A percentile compares a stretch with the other conserved stretches of the same genome.
phyloP scores from a whole-genome alignment of 1,140 invertebrate species.

The Vanessa atalanta region DNA sequence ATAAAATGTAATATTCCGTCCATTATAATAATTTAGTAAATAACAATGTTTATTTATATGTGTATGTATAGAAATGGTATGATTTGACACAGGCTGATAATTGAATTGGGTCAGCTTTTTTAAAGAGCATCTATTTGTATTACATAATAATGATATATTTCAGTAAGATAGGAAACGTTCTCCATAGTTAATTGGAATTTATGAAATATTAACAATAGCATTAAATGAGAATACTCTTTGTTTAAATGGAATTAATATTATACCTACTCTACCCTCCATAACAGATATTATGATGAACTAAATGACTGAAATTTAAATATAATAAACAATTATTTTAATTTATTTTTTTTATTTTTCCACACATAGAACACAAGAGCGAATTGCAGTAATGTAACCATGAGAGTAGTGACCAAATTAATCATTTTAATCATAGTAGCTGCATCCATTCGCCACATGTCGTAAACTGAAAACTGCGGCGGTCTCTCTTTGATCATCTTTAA shows the following conservation, averaged over 20 bases:
- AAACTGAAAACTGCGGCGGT: constrained; percentile 55
- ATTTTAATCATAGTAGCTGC: constrained; percentile 47
- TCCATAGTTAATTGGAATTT: no score
- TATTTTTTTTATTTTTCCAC: no score
- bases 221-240: no score
- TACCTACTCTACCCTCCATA: neutral
- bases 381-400: constrained; percentile 55
- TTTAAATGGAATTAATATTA: no score
- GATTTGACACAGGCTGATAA: neutral
- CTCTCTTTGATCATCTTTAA: constrained; percentile 55
- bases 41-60: neutral
- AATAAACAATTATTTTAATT: no score
- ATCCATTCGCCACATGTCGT: constrained; percentile 63
- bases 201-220: no score
- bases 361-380: constrained; percentile 49
- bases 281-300: no score
- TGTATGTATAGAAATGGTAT: neutral
- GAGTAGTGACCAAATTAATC: constrained; percentile 49
- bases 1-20: neutral
- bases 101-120: no score
- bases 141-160: no score
- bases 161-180: no score
- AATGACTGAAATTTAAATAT: no score
- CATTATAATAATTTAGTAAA: neutral
- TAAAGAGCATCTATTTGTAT: no score